Base-by-base conservation (phyloP, 2,797 vertebrate genomes). In the Acanthornis magna region DNA sequence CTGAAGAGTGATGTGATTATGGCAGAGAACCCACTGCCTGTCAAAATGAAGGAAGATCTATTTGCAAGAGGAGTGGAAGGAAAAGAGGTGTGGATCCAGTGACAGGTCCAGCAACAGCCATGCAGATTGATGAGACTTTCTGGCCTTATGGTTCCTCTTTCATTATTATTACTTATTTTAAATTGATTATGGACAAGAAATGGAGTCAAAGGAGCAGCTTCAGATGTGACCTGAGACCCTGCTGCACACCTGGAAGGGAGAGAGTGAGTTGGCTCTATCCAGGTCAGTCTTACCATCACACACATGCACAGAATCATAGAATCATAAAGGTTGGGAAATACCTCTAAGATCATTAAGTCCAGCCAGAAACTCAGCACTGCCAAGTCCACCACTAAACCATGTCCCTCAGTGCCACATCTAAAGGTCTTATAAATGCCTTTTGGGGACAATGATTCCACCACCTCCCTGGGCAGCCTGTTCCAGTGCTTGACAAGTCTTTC, bases 381-480 rank as follows among this genome's bases (percentile, higher is more conserved):
- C 29, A 60, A 47, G 13, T 32, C 51, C 26, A 66, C 13, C 36
- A 18, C 16, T 57, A 57, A 55, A 27, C 11, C 11, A 25, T 11
- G 23, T 29, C 3, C 21, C 10, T 22, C 26, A 58, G 45, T 58
- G 43, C n/a, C 29, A 47, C n/a, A 77, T 7, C 45, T 65, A 30
- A 38, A 34, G 6, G 7, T 70, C 18, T 23, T 63, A 40, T 43
- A 83, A 40, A 58, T 26, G 32, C 3, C 9, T 23, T 23, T 22
- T 0, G 1, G n/a, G 29, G 29, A 40, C 40, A 43, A 5, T 6
- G 21, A 45, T 29, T 36, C 58, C 45, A 58, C 4, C 5, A 34
- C 21, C 40, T 58, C 12, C 20, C 38, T 40, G 38, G 9, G 29
- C 14, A 70, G 23, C 54, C 27, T 70, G 3, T 30, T 76, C 19